Base-by-base conservation (phyloP, 2,797 vertebrate species). In the Acanthis flammea region DNA sequence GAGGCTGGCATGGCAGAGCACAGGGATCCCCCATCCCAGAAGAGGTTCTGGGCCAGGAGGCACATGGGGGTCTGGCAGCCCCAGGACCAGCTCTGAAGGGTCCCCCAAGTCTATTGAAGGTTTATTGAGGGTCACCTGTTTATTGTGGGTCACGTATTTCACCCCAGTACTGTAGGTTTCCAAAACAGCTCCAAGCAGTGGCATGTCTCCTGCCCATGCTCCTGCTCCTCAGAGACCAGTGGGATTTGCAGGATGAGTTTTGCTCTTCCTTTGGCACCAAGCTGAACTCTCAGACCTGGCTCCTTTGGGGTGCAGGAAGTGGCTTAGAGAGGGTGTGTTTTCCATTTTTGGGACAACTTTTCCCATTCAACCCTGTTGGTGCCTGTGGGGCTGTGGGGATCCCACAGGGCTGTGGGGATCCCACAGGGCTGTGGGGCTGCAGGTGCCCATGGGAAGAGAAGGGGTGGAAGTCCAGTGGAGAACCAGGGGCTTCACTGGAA, bases 11-110 rank as follows among this genome's bases (percentile, higher is more conserved):
- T 0, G 6, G 71, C 45, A 45, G 51, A 19, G 48, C 1, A 1
- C 16, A 0, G 0, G 75, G 33, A 54, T 47, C 5, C 18, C 12
- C 23, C 1, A 0, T 12, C n/a, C 21, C 6, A 1, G 27, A 35
- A n/a, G 33, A 61, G 60, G 30, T 12, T 47, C 24, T 0, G 1
- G n/a, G 24, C 30, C 2, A 1, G 84, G 31, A 51, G 58, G n/a
- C 0, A 0, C 7, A 0, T 3, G 31, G 31, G 63, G 27, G 5
- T 39, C 55, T 47, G 47, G 14, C 35, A 81, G 71, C 35, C 25
- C 35, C 13, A 3, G 33, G 39, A 14, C 5, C 0, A 1, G 27
- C 54, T 31, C 45, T 33, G 30, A 62, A 53, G 61, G 24, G 3
- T 42, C 30, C 28, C n/a, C 22, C 1, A 4, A 12, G 14, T n/a